phyloP scores from a whole-genome alignment of 2,797 vertebrate genomes.

The Carcharodon carcharias region DNA sequence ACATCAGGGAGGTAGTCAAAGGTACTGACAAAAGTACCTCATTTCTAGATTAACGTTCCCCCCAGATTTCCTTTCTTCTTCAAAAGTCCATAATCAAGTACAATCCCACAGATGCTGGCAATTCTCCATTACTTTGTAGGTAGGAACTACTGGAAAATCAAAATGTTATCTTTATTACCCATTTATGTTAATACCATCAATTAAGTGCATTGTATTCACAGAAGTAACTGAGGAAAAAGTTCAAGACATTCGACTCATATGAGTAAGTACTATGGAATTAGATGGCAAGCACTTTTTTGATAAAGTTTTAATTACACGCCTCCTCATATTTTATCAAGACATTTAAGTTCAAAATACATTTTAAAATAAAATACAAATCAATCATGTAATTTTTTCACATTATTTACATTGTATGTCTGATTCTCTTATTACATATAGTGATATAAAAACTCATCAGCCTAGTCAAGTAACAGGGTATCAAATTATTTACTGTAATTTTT shows the following conservation, averaged over 20 bases:
- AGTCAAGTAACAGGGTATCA: background rate
- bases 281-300: background rate
- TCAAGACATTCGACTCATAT: background rate
- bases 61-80: background rate
- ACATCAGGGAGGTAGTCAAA: background rate
- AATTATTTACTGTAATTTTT: background rate
- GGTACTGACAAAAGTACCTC: background rate
- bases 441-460: background rate
- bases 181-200: background rate
- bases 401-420: background rate
- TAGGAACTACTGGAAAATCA: background rate
- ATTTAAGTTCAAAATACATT: background rate
- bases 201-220: background rate
- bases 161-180: background rate
- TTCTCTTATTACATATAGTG: background rate
- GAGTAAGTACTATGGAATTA: background rate
- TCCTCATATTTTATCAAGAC: constrained; percentile 3
- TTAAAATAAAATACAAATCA: constrained; percentile 15
- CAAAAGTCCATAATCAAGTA: background rate
- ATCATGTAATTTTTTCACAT: background rate
- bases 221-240: background rate
- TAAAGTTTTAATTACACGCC: background rate
- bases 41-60: background rate
- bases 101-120: background rate
- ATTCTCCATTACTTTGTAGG: background rate